Conservation (phyloP, 2,113 vertebrate species). For the Pterocles orientalis region DNA sequence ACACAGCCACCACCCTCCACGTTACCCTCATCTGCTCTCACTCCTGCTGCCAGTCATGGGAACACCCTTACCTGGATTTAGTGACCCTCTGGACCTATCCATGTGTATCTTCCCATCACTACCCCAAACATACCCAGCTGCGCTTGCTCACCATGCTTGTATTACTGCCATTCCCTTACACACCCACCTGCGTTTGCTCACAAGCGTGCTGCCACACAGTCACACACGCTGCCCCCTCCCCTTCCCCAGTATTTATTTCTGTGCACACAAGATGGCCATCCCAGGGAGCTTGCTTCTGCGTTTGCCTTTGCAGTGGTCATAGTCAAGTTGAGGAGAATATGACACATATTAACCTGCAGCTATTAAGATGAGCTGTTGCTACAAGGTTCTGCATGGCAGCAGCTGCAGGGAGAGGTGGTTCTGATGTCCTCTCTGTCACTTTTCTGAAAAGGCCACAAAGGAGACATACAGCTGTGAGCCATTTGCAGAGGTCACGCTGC, state of each 20-base stretch:
- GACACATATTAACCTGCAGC: background rate
- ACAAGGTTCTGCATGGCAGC: background rate
- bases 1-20: background rate
- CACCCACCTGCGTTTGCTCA: background rate
- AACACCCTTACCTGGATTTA: background rate
- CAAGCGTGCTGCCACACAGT: background rate
- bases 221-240: background rate
- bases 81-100: background rate
- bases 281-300: background rate
- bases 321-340: background rate
- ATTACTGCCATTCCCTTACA: background rate
- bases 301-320: background rate
- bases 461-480: background rate
- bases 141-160: background rate
- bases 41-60: background rate
- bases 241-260: background rate
- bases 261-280: background rate
- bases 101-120: background rate
- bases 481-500: background rate
- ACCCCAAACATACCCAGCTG: background rate
- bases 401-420: background rate
- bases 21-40: background rate
- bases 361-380: constrained; percentile 3
- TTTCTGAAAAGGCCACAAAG: background rate
- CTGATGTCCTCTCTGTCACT: background rate